phyloP scores from a whole-genome alignment of 2,797 vertebrate species.

The Lepidocolaptes lacrymiger region DNA sequence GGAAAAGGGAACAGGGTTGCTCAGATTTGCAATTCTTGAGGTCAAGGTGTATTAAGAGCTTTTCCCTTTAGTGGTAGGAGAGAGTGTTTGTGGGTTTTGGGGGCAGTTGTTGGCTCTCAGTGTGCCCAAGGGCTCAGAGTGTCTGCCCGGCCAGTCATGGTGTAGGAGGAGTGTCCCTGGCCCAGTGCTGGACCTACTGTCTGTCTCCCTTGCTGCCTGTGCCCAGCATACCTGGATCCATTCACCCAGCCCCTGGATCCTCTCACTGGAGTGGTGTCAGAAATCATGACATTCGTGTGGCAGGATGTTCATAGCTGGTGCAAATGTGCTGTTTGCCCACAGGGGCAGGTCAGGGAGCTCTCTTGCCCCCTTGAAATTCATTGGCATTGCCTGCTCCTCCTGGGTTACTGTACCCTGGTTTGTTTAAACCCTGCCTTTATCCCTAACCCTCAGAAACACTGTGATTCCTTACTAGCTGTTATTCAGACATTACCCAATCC shows the following conservation, averaged over 20 bases:
- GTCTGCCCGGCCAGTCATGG: not conserved
- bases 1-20: not conserved
- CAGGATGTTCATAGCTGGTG: not conserved
- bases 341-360: not conserved
- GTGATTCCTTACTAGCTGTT: not conserved
- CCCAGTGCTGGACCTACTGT: rapidly evolving
- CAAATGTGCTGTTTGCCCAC: not conserved
- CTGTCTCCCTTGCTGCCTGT: not conserved
- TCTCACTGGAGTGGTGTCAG: not conserved
- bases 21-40: not conserved
- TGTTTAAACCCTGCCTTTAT: not conserved
- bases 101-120: rapidly evolving
- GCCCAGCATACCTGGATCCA: not conserved
- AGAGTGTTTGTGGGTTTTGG: rapidly evolving
- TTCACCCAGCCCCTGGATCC: not conserved
- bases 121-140: rapidly evolving
- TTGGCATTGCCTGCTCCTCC: too few species aligned
- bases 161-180: not conserved
- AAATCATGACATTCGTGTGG: rapidly evolving
- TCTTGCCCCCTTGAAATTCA: not conserved
- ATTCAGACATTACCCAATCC: not conserved
- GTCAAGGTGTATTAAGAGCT: not conserved
- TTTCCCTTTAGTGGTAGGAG: not conserved
- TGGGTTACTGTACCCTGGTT: not conserved
- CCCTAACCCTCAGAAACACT: too few species aligned